Conservation (phyloP, 2,797 vertebrate species). For the Rhinophrynus dorsalis region DNA sequence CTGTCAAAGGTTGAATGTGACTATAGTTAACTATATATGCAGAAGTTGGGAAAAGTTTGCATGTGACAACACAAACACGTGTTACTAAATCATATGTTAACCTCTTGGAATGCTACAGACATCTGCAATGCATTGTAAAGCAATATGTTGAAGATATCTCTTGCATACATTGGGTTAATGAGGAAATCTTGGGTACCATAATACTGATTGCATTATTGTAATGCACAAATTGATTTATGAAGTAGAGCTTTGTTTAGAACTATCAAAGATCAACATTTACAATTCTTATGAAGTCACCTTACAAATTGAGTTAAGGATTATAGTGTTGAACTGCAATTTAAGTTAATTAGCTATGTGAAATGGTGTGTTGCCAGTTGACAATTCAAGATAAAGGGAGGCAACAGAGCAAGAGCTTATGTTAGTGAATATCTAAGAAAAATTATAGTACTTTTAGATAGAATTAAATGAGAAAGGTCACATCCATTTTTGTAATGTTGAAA, state of each 20-base stretch:
- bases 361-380: constrained; percentile 43
- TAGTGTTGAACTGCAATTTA: constrained; percentile 26
- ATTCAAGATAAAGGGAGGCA: constrained; percentile 25
- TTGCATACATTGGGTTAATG: no score
- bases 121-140: no score
- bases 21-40: no score
- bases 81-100: no score
- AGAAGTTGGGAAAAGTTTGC: no score
- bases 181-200: neutral
- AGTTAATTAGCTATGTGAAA: constrained; percentile 45
- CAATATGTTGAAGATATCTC: no score
- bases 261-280: constrained; percentile 21
- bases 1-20: no score
- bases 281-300: constrained; percentile 40
- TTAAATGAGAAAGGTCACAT: neutral
- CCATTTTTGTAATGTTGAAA: no score
- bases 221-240: constrained; percentile 16
- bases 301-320: constrained; percentile 35
- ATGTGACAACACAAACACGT: no score
- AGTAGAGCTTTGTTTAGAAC: constrained; percentile 37
- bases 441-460: neutral
- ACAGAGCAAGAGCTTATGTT: neutral
- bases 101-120: no score
- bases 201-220: neutral
- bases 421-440: neutral